phyloP scores from a whole-genome alignment of 2,797 vertebrate species.

The Mionectes olivaceus region DNA sequence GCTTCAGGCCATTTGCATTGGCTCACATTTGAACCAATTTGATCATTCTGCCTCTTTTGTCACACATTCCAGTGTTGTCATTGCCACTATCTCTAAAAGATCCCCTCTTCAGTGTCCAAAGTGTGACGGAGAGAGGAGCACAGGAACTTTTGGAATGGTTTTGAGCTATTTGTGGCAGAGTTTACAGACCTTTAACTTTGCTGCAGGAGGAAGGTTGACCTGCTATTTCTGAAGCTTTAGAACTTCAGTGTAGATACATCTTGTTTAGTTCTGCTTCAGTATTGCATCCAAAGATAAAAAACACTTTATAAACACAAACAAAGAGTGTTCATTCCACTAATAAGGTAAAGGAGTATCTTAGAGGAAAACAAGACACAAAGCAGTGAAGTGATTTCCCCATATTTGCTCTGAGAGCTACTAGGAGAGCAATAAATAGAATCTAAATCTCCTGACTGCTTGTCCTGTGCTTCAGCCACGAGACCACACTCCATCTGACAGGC shows the following conservation, averaged over 20 bases:
- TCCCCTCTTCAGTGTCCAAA: background rate
- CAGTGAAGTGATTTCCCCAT: background rate
- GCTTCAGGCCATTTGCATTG: background rate
- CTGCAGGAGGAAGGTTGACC: background rate
- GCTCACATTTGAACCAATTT: background rate
- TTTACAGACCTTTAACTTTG: background rate
- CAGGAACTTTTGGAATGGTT: background rate
- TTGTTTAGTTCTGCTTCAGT: background rate
- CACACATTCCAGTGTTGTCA: background rate
- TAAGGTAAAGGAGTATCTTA: background rate
- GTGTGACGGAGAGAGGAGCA: background rate
- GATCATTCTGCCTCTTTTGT: background rate
- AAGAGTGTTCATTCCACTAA: background rate
- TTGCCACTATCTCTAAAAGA: background rate
- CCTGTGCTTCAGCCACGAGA: slow-evolving; percentile 43
- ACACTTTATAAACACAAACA: background rate
- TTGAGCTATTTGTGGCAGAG: background rate
- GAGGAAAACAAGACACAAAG: slow-evolving; percentile 13
- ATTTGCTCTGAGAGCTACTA: background rate
- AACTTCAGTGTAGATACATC: background rate
- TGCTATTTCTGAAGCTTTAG: background rate
- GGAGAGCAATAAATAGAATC: slow-evolving; percentile 34
- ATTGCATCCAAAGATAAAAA: background rate
- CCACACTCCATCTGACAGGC: slow-evolving; percentile 24
- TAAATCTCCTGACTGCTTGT: slow-evolving; percentile 47